Percentiles rank a stretch among this genome's conserved stretches.
Evolutionary conservation across 2,113 vertebrate genomes (phyloP).

Genomic region (Eira barbara): DNA sequence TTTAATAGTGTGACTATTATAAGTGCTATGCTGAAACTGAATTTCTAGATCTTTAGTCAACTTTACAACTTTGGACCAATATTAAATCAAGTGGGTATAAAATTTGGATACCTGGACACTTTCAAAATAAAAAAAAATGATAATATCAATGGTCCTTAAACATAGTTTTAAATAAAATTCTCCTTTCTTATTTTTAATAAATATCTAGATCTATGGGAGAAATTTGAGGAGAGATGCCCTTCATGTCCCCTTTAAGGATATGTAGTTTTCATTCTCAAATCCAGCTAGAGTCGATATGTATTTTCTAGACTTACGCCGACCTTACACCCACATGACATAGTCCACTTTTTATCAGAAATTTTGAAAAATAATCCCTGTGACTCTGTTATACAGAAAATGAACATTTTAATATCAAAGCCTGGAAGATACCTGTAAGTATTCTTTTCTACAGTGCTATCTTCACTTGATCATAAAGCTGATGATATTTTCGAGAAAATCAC

Average conservation of each 20-base stretch:
- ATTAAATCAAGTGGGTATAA: neutral
- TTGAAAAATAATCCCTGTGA: neutral
- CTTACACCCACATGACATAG: neutral
- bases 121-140: neutral
- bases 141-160: neutral
- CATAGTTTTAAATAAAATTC: neutral
- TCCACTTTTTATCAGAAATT: neutral
- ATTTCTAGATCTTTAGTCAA: neutral
- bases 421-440: neutral
- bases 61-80: neutral
- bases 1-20: neutral
- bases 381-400: neutral
- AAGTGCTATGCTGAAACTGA: neutral
- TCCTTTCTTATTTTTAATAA: neutral
- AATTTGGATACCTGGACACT: neutral
- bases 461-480: neutral
- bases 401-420: neutral
- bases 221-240: neutral
- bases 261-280: neutral
- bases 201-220: neutral
- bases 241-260: neutral
- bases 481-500: neutral
- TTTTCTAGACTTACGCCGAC: neutral
- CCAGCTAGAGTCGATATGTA: neutral
- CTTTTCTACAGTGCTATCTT: neutral